phyloP scores from a whole-genome alignment of 2,113 vertebrate genomes.

The Lipophrys pholis region DNA sequence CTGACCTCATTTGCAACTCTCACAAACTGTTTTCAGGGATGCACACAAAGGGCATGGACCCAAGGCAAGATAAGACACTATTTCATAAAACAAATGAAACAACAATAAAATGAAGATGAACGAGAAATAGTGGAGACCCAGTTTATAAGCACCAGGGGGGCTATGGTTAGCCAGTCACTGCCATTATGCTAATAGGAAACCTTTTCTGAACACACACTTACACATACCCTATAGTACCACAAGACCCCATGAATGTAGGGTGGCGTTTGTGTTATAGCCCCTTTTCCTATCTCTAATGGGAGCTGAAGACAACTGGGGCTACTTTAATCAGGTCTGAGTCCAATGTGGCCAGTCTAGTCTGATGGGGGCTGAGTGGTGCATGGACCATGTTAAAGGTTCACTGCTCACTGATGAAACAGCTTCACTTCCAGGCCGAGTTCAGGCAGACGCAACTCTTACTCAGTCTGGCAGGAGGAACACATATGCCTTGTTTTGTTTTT shows the following conservation, averaged over 20 bases:
- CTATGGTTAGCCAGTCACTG: slow-evolving; percentile 71
- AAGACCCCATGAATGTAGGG: slow-evolving; percentile 66
- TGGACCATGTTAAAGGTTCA: slow-evolving; percentile 78
- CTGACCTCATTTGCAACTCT: slow-evolving; percentile 4
- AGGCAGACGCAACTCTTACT: slow-evolving; percentile 69
- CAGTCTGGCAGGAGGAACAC: slow-evolving; percentile 75
- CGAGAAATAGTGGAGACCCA: slow-evolving; percentile 51
- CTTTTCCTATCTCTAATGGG: slow-evolving; percentile 68
- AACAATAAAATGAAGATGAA: slow-evolving; percentile 43
- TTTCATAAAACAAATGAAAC: slow-evolving; percentile 33
- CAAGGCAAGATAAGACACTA: slow-evolving; percentile 46
- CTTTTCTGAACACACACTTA: slow-evolving; percentile 54
- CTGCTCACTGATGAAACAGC: slow-evolving; percentile 78
- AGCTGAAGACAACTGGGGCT: slow-evolving; percentile 74
- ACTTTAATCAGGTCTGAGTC: slow-evolving; percentile 81
- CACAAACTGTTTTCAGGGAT: slow-evolving; percentile 25
- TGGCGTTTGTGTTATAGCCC: slow-evolving; percentile 66
- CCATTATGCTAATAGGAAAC: slow-evolving; percentile 75
- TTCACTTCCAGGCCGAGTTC: slow-evolving; percentile 77
- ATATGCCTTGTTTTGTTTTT: slow-evolving; percentile 73
- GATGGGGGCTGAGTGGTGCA: slow-evolving; percentile 79
- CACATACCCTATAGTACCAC: slow-evolving; percentile 64
- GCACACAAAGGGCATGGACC: slow-evolving; percentile 32
- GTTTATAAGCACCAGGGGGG: slow-evolving; percentile 64
- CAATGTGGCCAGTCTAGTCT: slow-evolving; percentile 70